Conservation (phyloP, 2,113 vertebrate species). For the Gracilinanus agilis region DNA sequence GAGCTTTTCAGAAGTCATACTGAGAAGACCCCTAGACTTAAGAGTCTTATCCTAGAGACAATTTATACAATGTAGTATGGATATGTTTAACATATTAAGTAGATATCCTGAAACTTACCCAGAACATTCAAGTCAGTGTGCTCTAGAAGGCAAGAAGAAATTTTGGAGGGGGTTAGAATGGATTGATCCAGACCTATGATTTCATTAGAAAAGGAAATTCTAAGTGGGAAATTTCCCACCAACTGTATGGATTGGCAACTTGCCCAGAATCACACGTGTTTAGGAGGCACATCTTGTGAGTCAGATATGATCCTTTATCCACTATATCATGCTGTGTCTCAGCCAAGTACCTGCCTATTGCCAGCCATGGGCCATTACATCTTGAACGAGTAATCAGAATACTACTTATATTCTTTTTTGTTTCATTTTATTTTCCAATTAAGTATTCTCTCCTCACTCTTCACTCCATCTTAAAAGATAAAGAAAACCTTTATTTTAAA, state of each 20-base stretch:
- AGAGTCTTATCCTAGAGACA: conserved; percentile 32
- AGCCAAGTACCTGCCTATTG: not conserved
- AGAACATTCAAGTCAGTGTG: not conserved
- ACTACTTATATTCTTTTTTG: not conserved
- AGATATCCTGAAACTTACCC: conserved; percentile 5
- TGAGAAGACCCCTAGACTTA: conserved; percentile 55
- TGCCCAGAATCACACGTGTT: not conserved
- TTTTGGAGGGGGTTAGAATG: not conserved
- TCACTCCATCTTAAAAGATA: not conserved
- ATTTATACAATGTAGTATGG: conserved; percentile 32
- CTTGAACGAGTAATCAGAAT: not conserved
- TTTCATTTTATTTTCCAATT: not conserved
- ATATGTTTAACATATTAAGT: conserved; percentile 38
- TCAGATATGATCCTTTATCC: not conserved
- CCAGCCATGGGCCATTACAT: not conserved
- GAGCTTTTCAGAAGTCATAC: conserved; percentile 57
- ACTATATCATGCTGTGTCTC: not conserved
- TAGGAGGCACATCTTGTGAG: not conserved
- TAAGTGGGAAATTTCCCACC: not conserved
- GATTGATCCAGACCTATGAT: not conserved
- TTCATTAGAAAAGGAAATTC: not conserved
- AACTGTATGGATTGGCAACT: not conserved
- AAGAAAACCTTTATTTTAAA: not conserved
- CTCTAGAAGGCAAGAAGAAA: conserved; percentile 11
- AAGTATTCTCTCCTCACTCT: not conserved